A percentile compares a stretch with the other conserved stretches of the same genome.
phyloP scores from a whole-genome alignment of 1,140 invertebrate species.

The Magallana angulata region DNA sequence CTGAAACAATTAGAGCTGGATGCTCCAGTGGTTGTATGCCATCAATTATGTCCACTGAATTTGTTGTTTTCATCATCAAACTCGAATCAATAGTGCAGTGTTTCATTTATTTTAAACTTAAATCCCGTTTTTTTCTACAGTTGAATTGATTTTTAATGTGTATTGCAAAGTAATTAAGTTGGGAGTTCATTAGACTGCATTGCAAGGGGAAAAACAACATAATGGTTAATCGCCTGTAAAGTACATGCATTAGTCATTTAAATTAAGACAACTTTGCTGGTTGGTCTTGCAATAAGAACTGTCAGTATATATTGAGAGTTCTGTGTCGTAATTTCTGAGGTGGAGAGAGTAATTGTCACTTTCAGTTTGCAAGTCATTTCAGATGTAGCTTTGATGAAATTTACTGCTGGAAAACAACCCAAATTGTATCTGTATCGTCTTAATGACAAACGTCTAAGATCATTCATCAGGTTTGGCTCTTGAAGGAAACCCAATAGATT shows the following conservation, averaged over 20 bases:
- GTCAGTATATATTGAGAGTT: neutral
- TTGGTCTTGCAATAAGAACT: conserved; percentile 18
- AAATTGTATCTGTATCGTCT: neutral
- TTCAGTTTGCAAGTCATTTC: neutral
- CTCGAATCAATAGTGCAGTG: neutral
- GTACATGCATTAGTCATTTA: too few relatives aligned
- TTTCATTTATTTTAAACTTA: neutral
- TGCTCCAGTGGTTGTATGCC: neutral
- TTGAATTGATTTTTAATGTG: too few relatives aligned
- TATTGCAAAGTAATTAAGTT: too few relatives aligned
- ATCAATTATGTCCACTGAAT: neutral
- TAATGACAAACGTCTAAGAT: neutral
- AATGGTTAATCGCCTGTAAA: too few relatives aligned
- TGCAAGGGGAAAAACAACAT: too few relatives aligned
- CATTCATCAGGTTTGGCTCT: conserved; percentile 12
- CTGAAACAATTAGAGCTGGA: conserved; percentile 17
- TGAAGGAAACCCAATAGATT: conserved; percentile 25
- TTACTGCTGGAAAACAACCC: neutral
- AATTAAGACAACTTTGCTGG: too few relatives aligned
- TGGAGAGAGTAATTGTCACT: neutral
- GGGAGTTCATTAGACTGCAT: too few relatives aligned
- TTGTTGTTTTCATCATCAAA: neutral
- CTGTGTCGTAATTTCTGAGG: too few relatives aligned
- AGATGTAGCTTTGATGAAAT: neutral
- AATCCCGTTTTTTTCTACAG: too few relatives aligned